A percentile compares a stretch with the other conserved stretches of the same genome.
Evolutionary conservation across 2,888 invertebrate species (phyloP).

Genomic region (Dascillus cervinus): DNA sequence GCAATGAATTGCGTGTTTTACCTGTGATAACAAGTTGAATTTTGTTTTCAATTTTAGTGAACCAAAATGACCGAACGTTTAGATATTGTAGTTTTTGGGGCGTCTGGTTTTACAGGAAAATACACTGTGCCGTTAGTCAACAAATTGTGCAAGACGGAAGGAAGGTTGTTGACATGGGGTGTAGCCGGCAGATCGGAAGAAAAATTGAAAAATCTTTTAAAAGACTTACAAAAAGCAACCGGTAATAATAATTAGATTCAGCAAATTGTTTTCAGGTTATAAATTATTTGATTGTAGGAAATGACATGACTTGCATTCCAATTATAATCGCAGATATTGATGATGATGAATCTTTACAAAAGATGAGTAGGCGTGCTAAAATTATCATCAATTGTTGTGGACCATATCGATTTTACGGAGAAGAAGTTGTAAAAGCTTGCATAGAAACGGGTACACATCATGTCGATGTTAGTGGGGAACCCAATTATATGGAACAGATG

Average conservation of each 20-base stretch:
- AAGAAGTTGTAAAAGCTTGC: constrained; percentile 82
- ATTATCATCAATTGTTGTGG: constrained; percentile 90
- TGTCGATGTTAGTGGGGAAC: constrained; percentile 91
- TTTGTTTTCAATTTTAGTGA: no score
- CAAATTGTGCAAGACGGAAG: constrained; percentile 41
- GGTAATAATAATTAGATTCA: constrained; percentile 34
- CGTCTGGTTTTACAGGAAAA: no score
- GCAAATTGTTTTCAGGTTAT: background rate
- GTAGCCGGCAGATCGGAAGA: constrained; percentile 69
- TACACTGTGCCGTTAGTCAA: constrained; percentile 54
- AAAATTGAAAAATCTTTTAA: constrained; percentile 35
- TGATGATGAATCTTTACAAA: constrained; percentile 62
- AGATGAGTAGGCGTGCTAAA: constrained; percentile 73
- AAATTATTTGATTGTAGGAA: constrained; percentile 18
- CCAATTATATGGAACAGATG: constrained; percentile 47
- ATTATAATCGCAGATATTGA: constrained; percentile 72
- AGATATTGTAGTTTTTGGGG: no score
- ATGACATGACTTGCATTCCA: constrained; percentile 52
- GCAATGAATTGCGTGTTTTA: no score
- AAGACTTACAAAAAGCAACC: constrained; percentile 35
- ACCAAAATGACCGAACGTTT: no score
- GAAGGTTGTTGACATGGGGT: constrained; percentile 66
- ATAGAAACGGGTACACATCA: constrained; percentile 69
- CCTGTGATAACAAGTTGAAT: no score
- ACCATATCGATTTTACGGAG: constrained; percentile 84